These are phyloP conservation scores for Halcyon smyrnensis DNA, from an alignment of 2,797 vertebrate genomes.

Conservation along the genomic window DNA sequence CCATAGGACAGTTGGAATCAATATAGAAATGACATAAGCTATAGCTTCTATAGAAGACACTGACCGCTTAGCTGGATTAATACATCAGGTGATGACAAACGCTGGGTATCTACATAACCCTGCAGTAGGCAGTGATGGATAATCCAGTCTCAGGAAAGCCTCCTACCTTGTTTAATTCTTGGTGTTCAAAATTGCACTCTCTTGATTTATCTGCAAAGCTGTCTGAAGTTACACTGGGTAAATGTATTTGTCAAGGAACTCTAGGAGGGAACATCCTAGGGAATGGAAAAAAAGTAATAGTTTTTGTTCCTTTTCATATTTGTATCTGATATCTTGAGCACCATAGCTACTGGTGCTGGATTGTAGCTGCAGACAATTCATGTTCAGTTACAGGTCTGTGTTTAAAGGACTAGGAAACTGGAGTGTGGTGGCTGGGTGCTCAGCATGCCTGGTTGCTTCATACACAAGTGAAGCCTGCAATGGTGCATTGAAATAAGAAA, in stretches of 20 bases:
- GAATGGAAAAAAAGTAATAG: neutral
- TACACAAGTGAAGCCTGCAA: neutral
- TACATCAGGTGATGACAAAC: accelerated
- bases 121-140: neutral
- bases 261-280: neutral
- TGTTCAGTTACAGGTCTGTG: neutral
- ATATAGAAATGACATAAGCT: neutral
- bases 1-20: no score
- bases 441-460: neutral
- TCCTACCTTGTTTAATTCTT: neutral
- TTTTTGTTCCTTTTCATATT: accelerated
- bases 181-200: neutral
- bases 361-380: neutral
- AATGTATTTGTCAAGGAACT: neutral
- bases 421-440: neutral
- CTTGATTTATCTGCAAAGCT: neutral
- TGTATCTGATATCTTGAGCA: no score
- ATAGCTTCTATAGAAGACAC: neutral
- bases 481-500: neutral
- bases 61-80: neutral
- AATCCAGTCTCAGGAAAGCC: neutral
- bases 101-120: neutral
- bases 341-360: neutral
- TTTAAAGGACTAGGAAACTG: neutral
- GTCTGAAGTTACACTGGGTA: accelerated